Percentiles rank a stretch among this genome's conserved stretches.
Conservation (phyloP, 2,113 vertebrate genomes). For the Myiopsitta monachus region DNA sequence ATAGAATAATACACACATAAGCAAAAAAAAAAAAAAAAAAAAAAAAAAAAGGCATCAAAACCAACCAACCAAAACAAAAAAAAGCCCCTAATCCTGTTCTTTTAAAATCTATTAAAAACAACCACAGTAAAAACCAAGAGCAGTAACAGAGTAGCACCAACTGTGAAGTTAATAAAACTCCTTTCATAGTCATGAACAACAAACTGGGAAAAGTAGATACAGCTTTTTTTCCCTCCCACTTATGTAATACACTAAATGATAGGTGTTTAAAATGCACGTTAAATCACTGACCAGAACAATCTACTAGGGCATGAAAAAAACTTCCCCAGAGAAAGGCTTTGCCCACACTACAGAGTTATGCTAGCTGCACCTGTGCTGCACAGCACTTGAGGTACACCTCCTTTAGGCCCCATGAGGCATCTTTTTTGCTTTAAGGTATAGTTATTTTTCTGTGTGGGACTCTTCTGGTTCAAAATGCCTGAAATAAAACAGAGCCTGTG, state of each 20-base stretch:
- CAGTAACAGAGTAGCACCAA: neutral
- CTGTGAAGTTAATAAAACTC: constrained; percentile 3
- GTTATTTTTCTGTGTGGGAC: neutral
- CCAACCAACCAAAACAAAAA: neutral
- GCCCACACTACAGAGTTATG: neutral
- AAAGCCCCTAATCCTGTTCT: neutral
- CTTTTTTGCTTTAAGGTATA: neutral
- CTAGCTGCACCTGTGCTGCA: neutral
- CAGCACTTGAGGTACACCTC: neutral
- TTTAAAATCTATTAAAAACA: neutral
- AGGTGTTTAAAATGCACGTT: neutral
- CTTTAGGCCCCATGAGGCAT: neutral
- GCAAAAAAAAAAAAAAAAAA: neutral
- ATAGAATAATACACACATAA: neutral
- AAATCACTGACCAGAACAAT: neutral
- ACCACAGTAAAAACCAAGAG: neutral
- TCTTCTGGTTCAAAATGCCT: neutral
- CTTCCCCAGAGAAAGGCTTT: neutral
- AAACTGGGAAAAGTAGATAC: neutral
- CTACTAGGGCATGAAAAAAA: neutral
- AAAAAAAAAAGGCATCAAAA: neutral
- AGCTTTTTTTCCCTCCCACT: neutral
- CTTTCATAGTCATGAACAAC: neutral
- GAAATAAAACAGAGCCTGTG: neutral
- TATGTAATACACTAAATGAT: neutral